A percentile compares a stretch with the other conserved stretches of the same genome.
phyloP scores from a whole-genome alignment of 2,888 invertebrate genomes.

The Dastarcus helophoroides region DNA sequence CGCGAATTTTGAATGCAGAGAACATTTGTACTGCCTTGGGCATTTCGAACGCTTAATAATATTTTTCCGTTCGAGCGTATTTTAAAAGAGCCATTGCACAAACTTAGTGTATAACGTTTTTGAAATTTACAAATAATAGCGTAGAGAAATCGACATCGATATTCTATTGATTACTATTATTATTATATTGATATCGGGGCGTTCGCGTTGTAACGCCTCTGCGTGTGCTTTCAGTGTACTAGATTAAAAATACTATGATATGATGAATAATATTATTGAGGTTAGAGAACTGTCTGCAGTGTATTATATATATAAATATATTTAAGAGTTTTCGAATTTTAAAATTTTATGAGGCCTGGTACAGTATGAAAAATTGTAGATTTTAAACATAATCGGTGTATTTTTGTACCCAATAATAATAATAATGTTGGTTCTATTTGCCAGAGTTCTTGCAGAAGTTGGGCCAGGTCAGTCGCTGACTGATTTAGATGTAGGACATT shows the following conservation, averaged over 20 bases:
- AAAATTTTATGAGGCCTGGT: slow-evolving; percentile 40
- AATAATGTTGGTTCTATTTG: too few relatives aligned
- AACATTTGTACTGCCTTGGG: slow-evolving; percentile 18
- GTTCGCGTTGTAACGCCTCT: slow-evolving; percentile 20
- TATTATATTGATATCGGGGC: slow-evolving; percentile 27
- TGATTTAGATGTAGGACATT: slow-evolving; percentile 34
- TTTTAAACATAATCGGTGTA: slow-evolving; percentile 38
- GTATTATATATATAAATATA: too few relatives aligned
- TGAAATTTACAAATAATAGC: slow-evolving; percentile 31
- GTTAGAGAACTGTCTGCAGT: slow-evolving; percentile 40
- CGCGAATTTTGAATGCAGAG: too few relatives aligned
- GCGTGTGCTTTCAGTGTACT: slow-evolving; percentile 40
- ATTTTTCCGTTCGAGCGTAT: not conserved
- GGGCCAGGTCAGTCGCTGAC: slow-evolving; percentile 29
- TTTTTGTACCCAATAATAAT: slow-evolving; percentile 41
- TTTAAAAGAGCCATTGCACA: slow-evolving; percentile 34
- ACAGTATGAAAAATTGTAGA: slow-evolving; percentile 35
- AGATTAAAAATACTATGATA: slow-evolving; percentile 24
- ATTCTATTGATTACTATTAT: too few relatives aligned
- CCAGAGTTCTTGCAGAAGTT: slow-evolving; percentile 29
- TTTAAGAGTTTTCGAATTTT: slow-evolving; percentile 40
- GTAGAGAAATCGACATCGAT: slow-evolving; percentile 36
- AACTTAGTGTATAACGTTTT: slow-evolving; percentile 29
- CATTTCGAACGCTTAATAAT: slow-evolving; percentile 11
- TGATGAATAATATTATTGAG: slow-evolving; percentile 30